Percentiles rank a stretch among this genome's conserved stretches.
Evolutionary conservation across 2,888 invertebrate genomes (phyloP).

Genomic region (Heliconius erato): DNA sequence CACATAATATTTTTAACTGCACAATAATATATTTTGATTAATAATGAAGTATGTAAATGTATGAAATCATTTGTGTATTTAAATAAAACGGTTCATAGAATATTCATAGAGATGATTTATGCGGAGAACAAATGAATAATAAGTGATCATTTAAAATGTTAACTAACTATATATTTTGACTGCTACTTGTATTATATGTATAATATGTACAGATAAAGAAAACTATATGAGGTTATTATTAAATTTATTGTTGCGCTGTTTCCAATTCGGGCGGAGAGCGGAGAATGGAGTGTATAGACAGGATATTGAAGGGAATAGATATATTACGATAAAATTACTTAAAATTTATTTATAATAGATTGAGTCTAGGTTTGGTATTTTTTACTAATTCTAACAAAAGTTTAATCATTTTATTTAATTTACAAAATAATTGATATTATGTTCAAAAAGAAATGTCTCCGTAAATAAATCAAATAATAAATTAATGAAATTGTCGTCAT

Average conservation of each 20-base stretch:
- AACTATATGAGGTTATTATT: not conserved
- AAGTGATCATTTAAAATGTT: slow-evolving; percentile 36
- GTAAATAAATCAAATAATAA: not conserved
- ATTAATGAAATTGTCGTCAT: not conserved
- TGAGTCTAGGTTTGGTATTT: no score
- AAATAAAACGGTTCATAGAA: slow-evolving; percentile 47
- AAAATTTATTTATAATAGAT: no score
- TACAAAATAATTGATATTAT: not conserved
- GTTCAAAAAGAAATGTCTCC: not conserved
- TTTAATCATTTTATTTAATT: no score
- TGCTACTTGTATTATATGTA: no score
- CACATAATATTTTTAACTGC: slow-evolving; percentile 6
- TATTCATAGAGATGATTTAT: slow-evolving; percentile 47
- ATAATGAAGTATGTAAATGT: slow-evolving; percentile 49
- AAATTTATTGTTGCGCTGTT: not conserved
- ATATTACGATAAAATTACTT: no score
- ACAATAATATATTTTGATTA: slow-evolving; percentile 37
- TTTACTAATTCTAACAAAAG: no score
- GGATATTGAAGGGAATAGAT: no score
- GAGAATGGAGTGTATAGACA: no score
- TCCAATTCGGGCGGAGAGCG: no score
- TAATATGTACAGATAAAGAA: not conserved
- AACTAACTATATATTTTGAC: slow-evolving; percentile 11
- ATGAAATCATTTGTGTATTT: slow-evolving; percentile 51
- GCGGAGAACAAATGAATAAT: slow-evolving; percentile 37